These are phyloP conservation scores for Drosophila picticornis DNA, from an alignment of 2,888 invertebrate genomes.

Conservation along the genomic window DNA sequence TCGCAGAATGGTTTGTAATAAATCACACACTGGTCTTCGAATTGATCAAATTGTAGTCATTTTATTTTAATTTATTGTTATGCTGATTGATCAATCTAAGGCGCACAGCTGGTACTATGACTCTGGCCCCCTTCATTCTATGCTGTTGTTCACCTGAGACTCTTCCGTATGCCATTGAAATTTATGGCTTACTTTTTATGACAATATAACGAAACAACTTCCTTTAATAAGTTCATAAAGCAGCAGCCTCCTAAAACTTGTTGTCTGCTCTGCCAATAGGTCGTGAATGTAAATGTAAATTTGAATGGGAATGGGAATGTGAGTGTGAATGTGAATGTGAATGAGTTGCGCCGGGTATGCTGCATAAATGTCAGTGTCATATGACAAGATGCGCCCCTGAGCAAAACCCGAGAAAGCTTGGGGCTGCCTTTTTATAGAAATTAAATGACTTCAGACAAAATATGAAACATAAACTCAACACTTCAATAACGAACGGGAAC, in stretches of 20 bases:
- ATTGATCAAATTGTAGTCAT: not conserved
- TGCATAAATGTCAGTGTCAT: conserved; percentile 64
- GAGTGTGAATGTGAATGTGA: conserved; percentile 24
- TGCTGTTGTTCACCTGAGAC: conserved; percentile 43
- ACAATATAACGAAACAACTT: conserved; percentile 48
- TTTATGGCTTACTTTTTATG: conserved; percentile 39
- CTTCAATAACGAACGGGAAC: conserved; percentile 62
- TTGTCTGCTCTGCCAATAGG: conserved; percentile 46
- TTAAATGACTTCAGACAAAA: conserved; percentile 65
- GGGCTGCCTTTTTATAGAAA: conserved; percentile 58
- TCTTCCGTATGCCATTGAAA: conserved; percentile 5
- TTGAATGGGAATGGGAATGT: not conserved
- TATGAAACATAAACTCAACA: conserved; percentile 67
- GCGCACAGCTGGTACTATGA: not conserved
- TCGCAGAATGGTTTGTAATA: not conserved
- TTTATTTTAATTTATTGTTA: not conserved
- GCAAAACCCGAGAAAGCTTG: conserved; percentile 13
- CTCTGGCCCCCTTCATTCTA: not conserved
- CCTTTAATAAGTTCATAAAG: conserved; percentile 61
- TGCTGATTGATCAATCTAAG: not conserved
- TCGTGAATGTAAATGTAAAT: conserved; percentile 32
- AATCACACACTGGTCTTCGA: not conserved
- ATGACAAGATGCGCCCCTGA: conserved; percentile 41
- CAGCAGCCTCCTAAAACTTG: conserved; percentile 21
- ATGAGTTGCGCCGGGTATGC: conserved; percentile 36